These are phyloP conservation scores for Watersipora subatra DNA, from an alignment of 1,140 invertebrate genomes.

Conservation along the genomic window DNA sequence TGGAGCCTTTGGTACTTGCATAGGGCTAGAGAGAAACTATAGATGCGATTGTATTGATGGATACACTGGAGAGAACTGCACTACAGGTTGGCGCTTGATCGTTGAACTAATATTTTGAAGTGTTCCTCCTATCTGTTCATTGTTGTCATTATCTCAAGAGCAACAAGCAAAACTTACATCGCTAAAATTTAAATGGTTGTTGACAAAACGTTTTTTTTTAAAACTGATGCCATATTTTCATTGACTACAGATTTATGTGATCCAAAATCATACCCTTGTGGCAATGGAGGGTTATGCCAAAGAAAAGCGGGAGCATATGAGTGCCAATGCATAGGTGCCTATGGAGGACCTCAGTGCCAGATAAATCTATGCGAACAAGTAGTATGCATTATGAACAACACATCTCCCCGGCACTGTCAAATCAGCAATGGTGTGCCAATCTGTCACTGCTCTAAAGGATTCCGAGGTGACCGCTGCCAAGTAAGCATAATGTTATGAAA, in stretches of 20 bases:
- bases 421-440: no score
- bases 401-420: no score
- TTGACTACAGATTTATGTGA: background rate
- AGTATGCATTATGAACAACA: background rate
- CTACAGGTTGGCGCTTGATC: background rate
- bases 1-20: background rate
- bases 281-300: constrained; percentile 21
- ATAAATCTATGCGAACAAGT: background rate
- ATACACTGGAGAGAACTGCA: constrained; percentile 69
- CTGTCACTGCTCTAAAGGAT: no score
- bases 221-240: no score
- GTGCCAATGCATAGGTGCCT: background rate
- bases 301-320: background rate
- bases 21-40: background rate
- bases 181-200: no score
- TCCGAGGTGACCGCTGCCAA: no score
- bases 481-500: no score
- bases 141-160: no score
- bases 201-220: no score
- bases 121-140: no score
- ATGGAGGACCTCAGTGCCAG: background rate
- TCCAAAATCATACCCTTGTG: constrained; percentile 36
- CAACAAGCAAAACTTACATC: no score
- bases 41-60: constrained; percentile 38
- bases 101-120: no score